Conservation (phyloP, 2,888 invertebrate species). For the Timema podura region DNA sequence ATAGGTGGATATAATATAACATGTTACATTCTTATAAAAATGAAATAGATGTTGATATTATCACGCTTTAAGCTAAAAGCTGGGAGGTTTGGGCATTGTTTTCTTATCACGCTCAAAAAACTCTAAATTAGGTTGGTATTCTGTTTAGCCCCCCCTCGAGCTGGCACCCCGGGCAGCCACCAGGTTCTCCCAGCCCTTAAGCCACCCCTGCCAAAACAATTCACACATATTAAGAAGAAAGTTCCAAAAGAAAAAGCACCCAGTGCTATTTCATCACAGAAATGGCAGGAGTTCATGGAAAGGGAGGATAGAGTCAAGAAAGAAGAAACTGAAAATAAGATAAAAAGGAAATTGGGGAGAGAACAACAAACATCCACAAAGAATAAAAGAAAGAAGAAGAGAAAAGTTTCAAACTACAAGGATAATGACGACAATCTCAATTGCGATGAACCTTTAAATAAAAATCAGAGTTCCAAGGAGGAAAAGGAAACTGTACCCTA, state of each 20-base stretch:
- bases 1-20: too few species aligned
- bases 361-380: not conserved
- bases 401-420: not conserved
- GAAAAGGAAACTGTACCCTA: not conserved
- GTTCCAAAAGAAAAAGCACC: not conserved
- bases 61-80: too few species aligned
- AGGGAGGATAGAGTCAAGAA: not conserved
- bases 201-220: too few species aligned
- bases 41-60: too few species aligned
- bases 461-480: not conserved
- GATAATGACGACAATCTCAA: not conserved
- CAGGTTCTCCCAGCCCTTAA: too few species aligned
- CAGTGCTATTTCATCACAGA: not conserved
- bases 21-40: too few species aligned
- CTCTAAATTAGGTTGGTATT: too few species aligned
- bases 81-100: too few species aligned
- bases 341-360: not conserved
- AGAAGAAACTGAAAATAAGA: slow-evolving; percentile 7
- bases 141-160: too few species aligned
- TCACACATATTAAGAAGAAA: not conserved
- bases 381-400: not conserved
- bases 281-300: slow-evolving; percentile 3
- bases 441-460: not conserved
- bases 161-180: too few species aligned
- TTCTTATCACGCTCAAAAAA: too few species aligned